Base-by-base conservation (phyloP, 2,113 vertebrate genomes). In the Anarrhichthys ocellatus region DNA sequence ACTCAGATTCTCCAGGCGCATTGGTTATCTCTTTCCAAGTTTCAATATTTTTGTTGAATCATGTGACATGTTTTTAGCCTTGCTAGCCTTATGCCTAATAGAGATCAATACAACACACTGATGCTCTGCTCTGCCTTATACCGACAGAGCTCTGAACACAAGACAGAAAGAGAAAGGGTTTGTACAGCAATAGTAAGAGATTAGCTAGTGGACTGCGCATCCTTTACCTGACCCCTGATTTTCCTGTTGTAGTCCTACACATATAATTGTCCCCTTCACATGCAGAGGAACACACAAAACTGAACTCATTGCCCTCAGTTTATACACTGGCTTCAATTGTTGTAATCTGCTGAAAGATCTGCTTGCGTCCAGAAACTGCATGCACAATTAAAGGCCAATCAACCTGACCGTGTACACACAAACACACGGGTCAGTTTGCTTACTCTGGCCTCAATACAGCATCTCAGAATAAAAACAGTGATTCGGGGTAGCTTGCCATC, bases 371-470 rank as follows among this genome's bases (percentile, higher is more conserved):
- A 4, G 34, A 56, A 32, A 62, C 62, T 56, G 17, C 42, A 10
- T 71, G 58, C 58, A n/a, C 59, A 80, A 79, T 81, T 89, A 84
- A 86, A 77, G 61, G 59, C 46, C 77, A 79, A 76, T 84, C 73
- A 74, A 81, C 46, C 61, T 0, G 11, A 71, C 40, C 73, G 66
- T 68, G 38, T 48, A 73, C 73, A 59, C 11, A 85, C 69, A 76
- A 77, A 71, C 48, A 88, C 52, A 44, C 27, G 18, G 42, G 56
- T 75, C 56, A 9, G 74, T 87, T 87, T 62, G 66, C 29, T 67
- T 64, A 80, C 61, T 75, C 50, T 85, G 75, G 44, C 67, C 58
- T 50, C 32, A 13, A 20, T 50, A 42, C 69, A 78, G 63, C 27
- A n/a, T 72, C 63, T 58, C 15, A 72, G n/a, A 71, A 48, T 29